Base-by-base conservation (phyloP, 1,140 invertebrate species). In the Drusus annulatus region DNA sequence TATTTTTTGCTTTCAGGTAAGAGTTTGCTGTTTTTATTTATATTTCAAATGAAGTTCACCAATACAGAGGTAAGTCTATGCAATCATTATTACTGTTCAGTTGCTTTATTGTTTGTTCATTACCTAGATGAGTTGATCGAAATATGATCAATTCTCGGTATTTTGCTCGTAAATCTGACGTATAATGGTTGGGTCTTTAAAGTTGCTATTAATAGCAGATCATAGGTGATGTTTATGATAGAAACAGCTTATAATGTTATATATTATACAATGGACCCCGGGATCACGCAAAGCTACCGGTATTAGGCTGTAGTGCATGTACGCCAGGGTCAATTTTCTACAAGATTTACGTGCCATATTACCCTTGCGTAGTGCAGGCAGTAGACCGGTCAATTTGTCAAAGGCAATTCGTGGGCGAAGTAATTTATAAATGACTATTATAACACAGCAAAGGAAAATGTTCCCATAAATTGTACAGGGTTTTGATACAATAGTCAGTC, bases 361-460 rank as follows among this genome's bases (percentile, higher is more conserved):
- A n/a, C 62, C 62, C 23, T 21, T 16, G 23, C 62, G n/a, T 65
- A 31, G 17, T 60, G 62, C 62, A 65, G n/a, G 28, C 25, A 65
- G 62, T 28, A 31, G 62, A n/a, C n/a, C 7, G 23, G 62, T 65
- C 23, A 21, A 65, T 65, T 65, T 28, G 62, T 65, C 62, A 65
- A 45, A 65, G 62, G 21, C 62, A 65, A 65, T 65, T 65, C 62
- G 62, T 65, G 62, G 62, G 62, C 62, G 62, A 65, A 65, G 62
- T 65, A 21, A 65, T 65, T 65, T 65, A 65, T 65, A 25, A 65
- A 65, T 65, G 62, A 28, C 62, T n/a, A 25, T 28, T 65, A 65
- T 65, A 65, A 28, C 62, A 28, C 21, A 13, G 28, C 21, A 65
- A 25, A 65, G 62, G 62, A 65, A 65, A 25, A 65, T 65, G 62